Percentiles rank a stretch among this genome's conserved stretches.
Evolutionary conservation across 2,797 vertebrate genomes (phyloP).

Genomic region (Neosilurus hyrtlii): DNA sequence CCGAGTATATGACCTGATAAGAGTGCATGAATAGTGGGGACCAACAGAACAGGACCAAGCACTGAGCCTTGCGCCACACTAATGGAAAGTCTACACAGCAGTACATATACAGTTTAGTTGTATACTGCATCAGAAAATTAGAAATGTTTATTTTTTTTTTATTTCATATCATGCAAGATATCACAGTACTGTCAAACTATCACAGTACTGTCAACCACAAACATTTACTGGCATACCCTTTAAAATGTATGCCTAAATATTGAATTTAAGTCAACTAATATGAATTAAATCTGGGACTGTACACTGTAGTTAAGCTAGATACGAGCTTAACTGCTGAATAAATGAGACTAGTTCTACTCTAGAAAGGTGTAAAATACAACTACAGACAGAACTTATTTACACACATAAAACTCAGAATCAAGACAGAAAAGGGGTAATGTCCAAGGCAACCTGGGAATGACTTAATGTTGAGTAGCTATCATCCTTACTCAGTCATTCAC

Average conservation of each 20-base stretch:
- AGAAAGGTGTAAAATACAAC: background rate
- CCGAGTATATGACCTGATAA: no score
- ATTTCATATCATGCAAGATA: background rate
- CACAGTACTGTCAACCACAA: no score
- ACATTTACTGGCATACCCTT: background rate
- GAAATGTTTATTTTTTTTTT: no score
- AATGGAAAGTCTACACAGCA: no score
- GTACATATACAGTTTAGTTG: no score
- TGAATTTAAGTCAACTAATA: background rate
- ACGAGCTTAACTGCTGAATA: background rate
- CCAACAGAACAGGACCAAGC: no score
- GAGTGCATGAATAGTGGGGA: no score
- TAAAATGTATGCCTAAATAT: background rate
- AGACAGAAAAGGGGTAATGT: constrained; percentile 36
- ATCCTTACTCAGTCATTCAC: constrained; percentile 29
- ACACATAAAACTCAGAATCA: background rate
- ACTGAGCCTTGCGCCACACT: no score
- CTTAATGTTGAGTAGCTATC: constrained; percentile 33
- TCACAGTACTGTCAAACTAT: background rate
- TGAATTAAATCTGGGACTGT: no score
- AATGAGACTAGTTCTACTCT: background rate
- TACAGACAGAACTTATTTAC: background rate
- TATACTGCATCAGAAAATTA: background rate
- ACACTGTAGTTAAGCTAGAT: no score
- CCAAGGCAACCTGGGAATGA: constrained; percentile 49